These are phyloP conservation scores for Botia almorhae DNA, from an alignment of 2,797 vertebrate species.

Conservation along the genomic window DNA sequence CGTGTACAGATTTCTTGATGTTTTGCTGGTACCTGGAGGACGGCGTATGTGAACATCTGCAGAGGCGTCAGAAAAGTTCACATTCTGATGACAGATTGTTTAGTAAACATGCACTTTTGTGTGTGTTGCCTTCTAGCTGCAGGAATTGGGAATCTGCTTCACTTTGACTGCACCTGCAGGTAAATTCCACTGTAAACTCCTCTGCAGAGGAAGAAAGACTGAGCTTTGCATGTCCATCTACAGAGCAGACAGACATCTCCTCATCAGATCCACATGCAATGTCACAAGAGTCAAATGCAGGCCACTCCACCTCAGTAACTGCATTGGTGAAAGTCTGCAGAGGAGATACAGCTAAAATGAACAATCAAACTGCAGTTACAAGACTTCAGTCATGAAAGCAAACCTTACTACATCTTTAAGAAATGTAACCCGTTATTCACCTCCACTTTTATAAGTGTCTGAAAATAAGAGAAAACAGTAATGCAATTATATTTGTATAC, in stretches of 20 bases:
- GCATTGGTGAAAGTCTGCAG: slow-evolving; percentile 69
- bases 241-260: slow-evolving; percentile 75
- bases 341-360: background rate
- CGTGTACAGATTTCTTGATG: slow-evolving; percentile 59
- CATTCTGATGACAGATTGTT: background rate
- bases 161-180: slow-evolving; percentile 81
- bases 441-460: slow-evolving; percentile 78
- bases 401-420: background rate
- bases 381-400: background rate
- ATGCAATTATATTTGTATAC: background rate
- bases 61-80: slow-evolving; percentile 1
- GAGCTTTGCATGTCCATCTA: slow-evolving; percentile 80
- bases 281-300: slow-evolving; percentile 60
- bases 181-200: slow-evolving; percentile 85
- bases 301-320: slow-evolving; percentile 79
- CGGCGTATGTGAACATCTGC: background rate
- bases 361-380: background rate
- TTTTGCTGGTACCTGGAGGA: background rate
- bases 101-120: slow-evolving; percentile 13
- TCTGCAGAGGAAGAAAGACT: slow-evolving; percentile 78
- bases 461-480: slow-evolving; percentile 24
- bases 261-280: slow-evolving; percentile 57
- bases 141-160: slow-evolving; percentile 28
- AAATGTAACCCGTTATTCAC: slow-evolving; percentile 16
- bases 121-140: slow-evolving; percentile 14